phyloP scores from a whole-genome alignment of 2,888 invertebrate genomes.

The Trachelus iudaicus region DNA sequence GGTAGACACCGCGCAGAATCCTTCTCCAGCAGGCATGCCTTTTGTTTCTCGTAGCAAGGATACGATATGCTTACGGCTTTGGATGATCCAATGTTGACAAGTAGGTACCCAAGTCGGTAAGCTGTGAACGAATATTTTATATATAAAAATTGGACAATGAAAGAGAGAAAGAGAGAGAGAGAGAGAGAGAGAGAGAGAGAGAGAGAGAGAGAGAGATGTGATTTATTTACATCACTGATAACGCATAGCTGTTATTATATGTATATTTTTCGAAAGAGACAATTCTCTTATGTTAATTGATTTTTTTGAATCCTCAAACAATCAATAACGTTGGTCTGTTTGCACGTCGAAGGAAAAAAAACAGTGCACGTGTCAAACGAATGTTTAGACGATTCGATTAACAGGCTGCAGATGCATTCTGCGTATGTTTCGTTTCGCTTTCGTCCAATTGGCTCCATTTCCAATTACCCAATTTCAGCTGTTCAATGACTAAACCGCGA shows the following conservation, averaged over 20 bases:
- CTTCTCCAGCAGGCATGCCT: neutral
- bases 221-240: no score
- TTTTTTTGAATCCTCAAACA: neutral
- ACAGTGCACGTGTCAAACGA: neutral
- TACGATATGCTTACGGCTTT: neutral
- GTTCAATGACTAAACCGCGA: neutral
- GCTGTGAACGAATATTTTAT: no score
- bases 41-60: neutral
- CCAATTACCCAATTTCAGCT: neutral
- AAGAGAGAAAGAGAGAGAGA: no score
- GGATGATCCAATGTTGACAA: neutral
- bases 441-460: neutral
- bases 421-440: neutral
- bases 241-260: no score
- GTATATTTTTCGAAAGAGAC: neutral
- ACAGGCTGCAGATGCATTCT: neutral
- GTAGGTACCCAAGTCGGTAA: neutral
- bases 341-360: neutral
- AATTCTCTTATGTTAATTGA: neutral
- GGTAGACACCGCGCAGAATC: neutral
- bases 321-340: neutral
- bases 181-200: no score
- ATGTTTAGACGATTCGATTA: neutral
- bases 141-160: no score
- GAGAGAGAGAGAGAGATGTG: no score